Conservation (phyloP, 1,140 invertebrate genomes). For the Macrosteles quadrilineatus region DNA sequence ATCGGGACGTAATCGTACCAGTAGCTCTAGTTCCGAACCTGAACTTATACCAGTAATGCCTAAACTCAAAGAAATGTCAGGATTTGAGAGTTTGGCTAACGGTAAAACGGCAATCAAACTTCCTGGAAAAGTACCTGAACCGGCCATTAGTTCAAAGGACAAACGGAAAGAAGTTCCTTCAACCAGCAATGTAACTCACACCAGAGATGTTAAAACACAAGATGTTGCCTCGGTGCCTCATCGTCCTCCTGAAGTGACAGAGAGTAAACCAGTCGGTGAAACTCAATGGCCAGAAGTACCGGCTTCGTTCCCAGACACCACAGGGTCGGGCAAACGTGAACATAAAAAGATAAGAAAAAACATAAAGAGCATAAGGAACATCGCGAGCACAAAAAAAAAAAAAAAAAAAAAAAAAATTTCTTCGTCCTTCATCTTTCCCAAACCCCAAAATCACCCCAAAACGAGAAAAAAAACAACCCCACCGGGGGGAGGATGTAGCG, state of each 20-base stretch:
- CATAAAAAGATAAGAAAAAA: conserved; percentile 67
- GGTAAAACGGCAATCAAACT: conserved; percentile 46
- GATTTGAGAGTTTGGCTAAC: conserved; percentile 50
- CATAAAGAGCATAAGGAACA: conserved; percentile 50
- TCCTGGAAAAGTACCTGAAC: conserved; percentile 42
- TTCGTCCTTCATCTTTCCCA: too few relatives aligned
- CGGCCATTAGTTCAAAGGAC: conserved; percentile 34
- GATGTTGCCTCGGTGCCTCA: too few relatives aligned
- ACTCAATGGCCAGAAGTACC: background rate
- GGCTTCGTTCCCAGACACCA: conserved; percentile 12
- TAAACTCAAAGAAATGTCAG: conserved; percentile 50
- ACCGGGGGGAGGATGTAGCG: too few relatives aligned
- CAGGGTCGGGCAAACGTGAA: conserved; percentile 54
- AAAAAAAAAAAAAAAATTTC: conserved; percentile 46
- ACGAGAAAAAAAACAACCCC: too few relatives aligned
- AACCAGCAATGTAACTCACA: conserved; percentile 29
- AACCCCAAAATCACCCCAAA: too few relatives aligned
- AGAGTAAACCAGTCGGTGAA: conserved; percentile 6
- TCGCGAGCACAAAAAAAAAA: conserved; percentile 47
- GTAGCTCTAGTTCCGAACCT: conserved; percentile 48
- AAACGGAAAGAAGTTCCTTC: conserved; percentile 40
- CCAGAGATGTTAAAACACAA: conserved; percentile 25
- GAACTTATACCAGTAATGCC: conserved; percentile 50
- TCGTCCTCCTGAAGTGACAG: conserved; percentile 28
- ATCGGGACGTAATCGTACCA: conserved; percentile 41